Base-by-base conservation (phyloP, 2,113 vertebrate genomes). In the Aegithalos caudatus region DNA sequence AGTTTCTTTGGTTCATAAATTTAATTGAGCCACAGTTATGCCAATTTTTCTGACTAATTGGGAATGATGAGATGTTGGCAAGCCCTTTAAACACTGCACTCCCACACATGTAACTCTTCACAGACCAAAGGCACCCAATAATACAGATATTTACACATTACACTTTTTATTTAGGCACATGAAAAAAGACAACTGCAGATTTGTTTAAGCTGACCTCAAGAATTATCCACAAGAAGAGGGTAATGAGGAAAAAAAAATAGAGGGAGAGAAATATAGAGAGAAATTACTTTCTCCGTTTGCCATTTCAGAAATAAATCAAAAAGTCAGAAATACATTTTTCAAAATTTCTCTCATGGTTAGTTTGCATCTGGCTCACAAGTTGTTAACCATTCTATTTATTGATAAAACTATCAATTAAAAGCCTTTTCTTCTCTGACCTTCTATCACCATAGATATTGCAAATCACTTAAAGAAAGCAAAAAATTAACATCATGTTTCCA, bases 1-100 rank as follows among this genome's bases (percentile, higher is more conserved):
- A 92, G 86, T 38, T 91, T 77, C 53, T 87, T 88, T 94, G 77
- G 91, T 92, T 94, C 92, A 86, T 86, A 94, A 86, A 91, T 93
- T 94, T 94, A 94, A 95, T 94, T 95, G 92, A 84, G 38, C 57
- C 76, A 86, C 15, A 93, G 92, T 81, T 88, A 87, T 71, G 90
- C 87, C 82, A 84, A 33, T 89, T 93, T 81, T 95, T 85, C 45
- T 89, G 66, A 82, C 77, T 96, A 95, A 95, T 88, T 95, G 72
- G 80, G 81, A 83, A 81, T 45, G 47, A 94, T 92, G 82, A 92
- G 88, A 88, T 95, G 67, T 58, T 96, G 89, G 92, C 76, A 81
- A 91, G 53, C 35, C 74, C 38, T 86, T 72, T 78, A 92, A 95
- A 29, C 18, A 18, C 47, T 94, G 31, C n/a, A 50, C 37, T 83